Evolutionary conservation across 2,113 vertebrate species (phyloP), one percentile per base, ranked within the genome.

Genomic region (Ctenodactylus gundi): DNA sequence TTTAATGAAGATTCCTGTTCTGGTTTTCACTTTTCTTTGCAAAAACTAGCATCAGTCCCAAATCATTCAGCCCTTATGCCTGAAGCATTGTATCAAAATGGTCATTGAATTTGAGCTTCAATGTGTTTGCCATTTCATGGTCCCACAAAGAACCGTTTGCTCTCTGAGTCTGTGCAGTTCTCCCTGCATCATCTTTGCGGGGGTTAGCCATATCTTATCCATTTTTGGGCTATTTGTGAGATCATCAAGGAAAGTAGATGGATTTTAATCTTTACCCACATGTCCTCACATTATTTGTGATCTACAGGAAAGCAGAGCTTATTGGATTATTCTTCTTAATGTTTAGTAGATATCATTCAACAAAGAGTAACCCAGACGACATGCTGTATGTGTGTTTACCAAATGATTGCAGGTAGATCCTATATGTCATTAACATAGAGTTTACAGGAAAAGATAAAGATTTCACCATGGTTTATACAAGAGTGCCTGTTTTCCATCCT

Each of bases 1-100:
- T 34, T 94, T 34, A 73, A 78, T 72, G 62, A 49, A 96, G 64
- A 77, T 67, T 85, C 72, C 75, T 91, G 85, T 91, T 94, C 53
- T 90, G 68, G 93, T 76, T 90, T 87, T n/a, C n/a, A 96, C 65
- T 97, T 96, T 93, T 97, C 62, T 95, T 95, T 84, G 76, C 25
- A 53, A 95, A 96, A 96, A 77, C 84, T 94, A 92, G 12, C 85
- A 14, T 31, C 67, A 10, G 36, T 49, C 18, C 93, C 91, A 96
- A 93, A 86, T 53, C 75, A 92, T 96, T 75, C 60, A 93, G 46
- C 91, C 80, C 23, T 29, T 68, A 80, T 76, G 75, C 93, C 96
- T 96, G 80, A 51, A 95, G 96, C 93, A 27, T 85, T 95, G 86
- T 44, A 96, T 94, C 84, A n/a, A 89, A 96, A 65, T 95, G 83